Conservation (phyloP, 1,140 invertebrate genomes). For the Drosophila lowei region DNA sequence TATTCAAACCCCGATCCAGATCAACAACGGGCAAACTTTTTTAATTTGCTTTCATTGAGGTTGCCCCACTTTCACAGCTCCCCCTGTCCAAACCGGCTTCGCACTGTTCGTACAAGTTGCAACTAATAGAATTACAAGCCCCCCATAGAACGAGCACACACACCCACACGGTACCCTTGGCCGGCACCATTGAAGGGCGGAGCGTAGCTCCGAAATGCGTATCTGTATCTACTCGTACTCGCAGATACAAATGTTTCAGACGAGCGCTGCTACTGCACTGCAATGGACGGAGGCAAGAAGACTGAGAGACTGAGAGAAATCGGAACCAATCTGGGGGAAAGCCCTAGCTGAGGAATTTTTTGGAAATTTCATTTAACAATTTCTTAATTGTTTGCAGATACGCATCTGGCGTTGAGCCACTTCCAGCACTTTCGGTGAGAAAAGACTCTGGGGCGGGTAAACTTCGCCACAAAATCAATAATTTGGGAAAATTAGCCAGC, state of each 20-base stretch:
- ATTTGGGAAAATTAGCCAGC: slow-evolving; percentile 34
- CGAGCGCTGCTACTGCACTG: slow-evolving; percentile 28
- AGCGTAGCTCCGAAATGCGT: slow-evolving; percentile 41
- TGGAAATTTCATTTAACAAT: slow-evolving; percentile 79
- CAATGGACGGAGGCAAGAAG: slow-evolving; percentile 9
- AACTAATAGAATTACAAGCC: slow-evolving; percentile 79
- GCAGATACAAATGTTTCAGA: slow-evolving; percentile 54
- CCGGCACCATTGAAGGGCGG: not conserved
- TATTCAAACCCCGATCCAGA: slow-evolving; percentile 1
- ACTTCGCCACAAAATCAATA: slow-evolving; percentile 52
- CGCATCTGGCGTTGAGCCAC: slow-evolving; percentile 55
- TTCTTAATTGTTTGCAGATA: slow-evolving; percentile 81
- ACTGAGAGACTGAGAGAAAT: not conserved
- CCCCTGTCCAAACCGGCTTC: slow-evolving; percentile 32
- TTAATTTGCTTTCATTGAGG: slow-evolving; percentile 80
- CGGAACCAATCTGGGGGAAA: slow-evolving; percentile 22
- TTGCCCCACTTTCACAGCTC: slow-evolving; percentile 27
- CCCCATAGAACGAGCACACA: slow-evolving; percentile 64
- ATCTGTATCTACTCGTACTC: slow-evolving; percentile 21
- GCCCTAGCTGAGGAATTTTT: slow-evolving; percentile 58
- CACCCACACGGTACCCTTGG: slow-evolving; percentile 17
- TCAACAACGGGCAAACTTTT: slow-evolving; percentile 64
- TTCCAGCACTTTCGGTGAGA: slow-evolving; percentile 1
- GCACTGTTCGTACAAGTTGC: slow-evolving; percentile 59
- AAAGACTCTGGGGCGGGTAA: slow-evolving; percentile 17